Evolutionary conservation across 2,113 vertebrate species (phyloP).

Genomic region (Muntiacus reevesi): DNA sequence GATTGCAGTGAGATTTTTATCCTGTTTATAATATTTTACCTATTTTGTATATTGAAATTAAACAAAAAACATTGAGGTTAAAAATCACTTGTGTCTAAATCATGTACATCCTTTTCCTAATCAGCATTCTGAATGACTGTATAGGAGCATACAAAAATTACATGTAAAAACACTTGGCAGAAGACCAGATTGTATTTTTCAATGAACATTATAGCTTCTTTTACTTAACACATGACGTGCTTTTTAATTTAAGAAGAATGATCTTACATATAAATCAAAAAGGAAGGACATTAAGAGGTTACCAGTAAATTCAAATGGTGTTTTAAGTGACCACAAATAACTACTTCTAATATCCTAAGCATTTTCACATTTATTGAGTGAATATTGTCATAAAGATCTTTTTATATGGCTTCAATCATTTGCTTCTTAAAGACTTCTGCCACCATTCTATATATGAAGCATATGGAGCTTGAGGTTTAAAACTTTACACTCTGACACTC

Average conservation of each 20-base stretch:
- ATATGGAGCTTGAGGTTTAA: background rate
- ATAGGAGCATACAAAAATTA: background rate
- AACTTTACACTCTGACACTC: background rate
- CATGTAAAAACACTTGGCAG: background rate
- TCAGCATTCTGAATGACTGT: background rate
- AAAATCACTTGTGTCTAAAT: background rate
- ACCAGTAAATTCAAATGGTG: background rate
- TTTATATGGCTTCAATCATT: background rate
- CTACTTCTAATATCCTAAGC: background rate
- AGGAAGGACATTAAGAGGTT: background rate
- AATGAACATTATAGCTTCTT: background rate
- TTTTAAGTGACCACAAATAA: background rate
- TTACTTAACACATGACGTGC: background rate
- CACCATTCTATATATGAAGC: background rate
- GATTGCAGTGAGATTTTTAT: background rate
- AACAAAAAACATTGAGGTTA: background rate
- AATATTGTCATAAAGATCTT: background rate
- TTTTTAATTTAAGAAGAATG: slow-evolving; percentile 9
- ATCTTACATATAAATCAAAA: background rate
- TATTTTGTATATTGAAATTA: slow-evolving; percentile 11
- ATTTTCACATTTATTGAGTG: background rate
- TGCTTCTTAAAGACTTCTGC: background rate
- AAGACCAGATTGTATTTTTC: background rate
- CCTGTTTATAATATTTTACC: background rate
- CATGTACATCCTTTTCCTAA: background rate